Evolutionary conservation across 2,888 invertebrate genomes (phyloP), one percentile per base, ranked within the genome.

Genomic region (Steinernema hermaphroditum): DNA sequence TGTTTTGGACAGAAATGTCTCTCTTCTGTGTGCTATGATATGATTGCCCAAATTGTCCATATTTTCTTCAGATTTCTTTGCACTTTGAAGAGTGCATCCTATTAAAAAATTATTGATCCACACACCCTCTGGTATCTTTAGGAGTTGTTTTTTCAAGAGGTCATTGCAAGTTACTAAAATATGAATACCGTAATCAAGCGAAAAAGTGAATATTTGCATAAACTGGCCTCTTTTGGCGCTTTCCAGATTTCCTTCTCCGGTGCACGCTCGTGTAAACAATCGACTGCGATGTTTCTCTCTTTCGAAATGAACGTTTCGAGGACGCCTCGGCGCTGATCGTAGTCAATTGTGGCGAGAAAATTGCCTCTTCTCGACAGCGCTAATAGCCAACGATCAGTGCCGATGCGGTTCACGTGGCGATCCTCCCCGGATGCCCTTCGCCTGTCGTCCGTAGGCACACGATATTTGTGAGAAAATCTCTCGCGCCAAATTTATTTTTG

Each of bases 341-440:
- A 62, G 62, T 62, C 62, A 62, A 62, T 62, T 62, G 62, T 16
- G 32, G 62, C 62, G 62, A 29, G 27, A 12, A 62, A 62, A 62
- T 62, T 62, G 27, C 27, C 62, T 62, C 32, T 62, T 62, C 62
- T 62, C 29, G 32, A 14, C 27, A 32, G 32, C 16, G 14, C 62
- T 62, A 62, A 62, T 62, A 62, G 62, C 62, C 62, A 14, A 2
- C 62, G 62, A 62, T 62, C 62, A 34, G 62, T 6, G 54, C 62
- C 6, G 62, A 2, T 24, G 16, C 62, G 4, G 62, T 29, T 62
- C 62, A 32, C 62, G 62, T 29, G 62, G 62, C 62, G 27, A 12
- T 19, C 54, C 22, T 27, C 43, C 14, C 43, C 43, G 43, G 16
- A n/a, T 46, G 46, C 54, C 54, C 62, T 62, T 8, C 62, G 32